Conservation (phyloP, 2,797 vertebrate genomes). For the Chromobotia macracanthus region DNA sequence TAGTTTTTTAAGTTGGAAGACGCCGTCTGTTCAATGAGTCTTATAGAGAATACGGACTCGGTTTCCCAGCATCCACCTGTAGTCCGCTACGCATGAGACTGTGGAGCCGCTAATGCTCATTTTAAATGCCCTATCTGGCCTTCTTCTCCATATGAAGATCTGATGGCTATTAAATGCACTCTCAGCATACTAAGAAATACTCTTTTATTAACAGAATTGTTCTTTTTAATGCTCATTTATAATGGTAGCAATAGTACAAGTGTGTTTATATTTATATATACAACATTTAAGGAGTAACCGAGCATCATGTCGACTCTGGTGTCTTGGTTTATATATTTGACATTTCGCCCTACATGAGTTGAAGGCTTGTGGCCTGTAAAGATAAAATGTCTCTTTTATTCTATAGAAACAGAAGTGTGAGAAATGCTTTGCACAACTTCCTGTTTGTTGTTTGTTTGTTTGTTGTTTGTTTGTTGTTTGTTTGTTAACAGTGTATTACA, state of each 20-base stretch:
- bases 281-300: not conserved
- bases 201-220: not conserved
- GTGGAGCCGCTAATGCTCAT: slow-evolving; percentile 26
- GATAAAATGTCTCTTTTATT: not conserved
- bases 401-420: not conserved
- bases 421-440: not conserved
- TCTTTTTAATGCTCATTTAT: not conserved
- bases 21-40: not conserved
- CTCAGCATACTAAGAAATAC: not conserved
- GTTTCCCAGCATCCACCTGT: slow-evolving; percentile 45
- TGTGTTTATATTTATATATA: not conserved
- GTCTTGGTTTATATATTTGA: slow-evolving; percentile 35
- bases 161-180: not conserved
- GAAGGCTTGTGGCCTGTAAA: not conserved
- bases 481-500: not conserved
- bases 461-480: too few relatives aligned
- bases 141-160: slow-evolving; percentile 14
- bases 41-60: not conserved
- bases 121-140: slow-evolving; percentile 38
- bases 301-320: slow-evolving; percentile 12
- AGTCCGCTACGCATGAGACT: not conserved
- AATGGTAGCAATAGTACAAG: not conserved
- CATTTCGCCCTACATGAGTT: slow-evolving; percentile 11
- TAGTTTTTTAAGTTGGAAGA: slow-evolving; percentile 38
- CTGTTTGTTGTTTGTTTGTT: not conserved